Base-by-base conservation (phyloP, 2,888 invertebrate species). In the Tipula helvola region DNA sequence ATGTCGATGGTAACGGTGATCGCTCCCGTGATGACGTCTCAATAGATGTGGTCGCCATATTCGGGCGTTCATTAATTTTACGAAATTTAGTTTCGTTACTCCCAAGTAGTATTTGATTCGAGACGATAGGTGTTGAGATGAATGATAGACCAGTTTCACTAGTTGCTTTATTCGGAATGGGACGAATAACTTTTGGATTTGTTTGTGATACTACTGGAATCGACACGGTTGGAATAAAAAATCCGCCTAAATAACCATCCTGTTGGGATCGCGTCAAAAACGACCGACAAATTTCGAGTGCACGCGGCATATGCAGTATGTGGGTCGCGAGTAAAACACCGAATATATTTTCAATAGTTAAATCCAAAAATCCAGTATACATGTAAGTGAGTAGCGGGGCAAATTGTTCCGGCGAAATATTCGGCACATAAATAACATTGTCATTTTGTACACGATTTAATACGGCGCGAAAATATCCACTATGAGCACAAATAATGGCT, bases 311-410 rank as follows among this genome's bases (percentile, higher is more conserved):
- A 90, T 95, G 95, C 84, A 96, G 91, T 86, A 95, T 92, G 90
- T 95, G 95, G 10, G 95, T 95, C 5, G 95, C 95, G 87, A 95
- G 90, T 10, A 95, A 91, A 83, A 95, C 94, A 88, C 94, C 94
- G 91, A 95, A 95, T 88, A 95, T 95, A 91, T 95, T 95, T 87
- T 94, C 93, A 88, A 94, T 91, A 88, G 94, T 95, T 39, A 95
- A 92, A 89, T 95, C 95, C 89, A 96, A 90, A 88, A 93, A 94
- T 36, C 95, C 95, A 5, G 95, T 95, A 90, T 95, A 95, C 95
- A 96, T 95, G 92, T 95, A 95, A 36, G 94, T 94, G 47, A 96
- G 91, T 5, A 96, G 91, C 0, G 94, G 94, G 0, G 94, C 94
- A 90, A 95, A 95, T 87, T 93, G 93, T 89, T 94, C 93, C 1